Evolutionary conservation across 2,113 vertebrate genomes (phyloP), one percentile per base, ranked within the genome.

Genomic region (Ia io): DNA sequence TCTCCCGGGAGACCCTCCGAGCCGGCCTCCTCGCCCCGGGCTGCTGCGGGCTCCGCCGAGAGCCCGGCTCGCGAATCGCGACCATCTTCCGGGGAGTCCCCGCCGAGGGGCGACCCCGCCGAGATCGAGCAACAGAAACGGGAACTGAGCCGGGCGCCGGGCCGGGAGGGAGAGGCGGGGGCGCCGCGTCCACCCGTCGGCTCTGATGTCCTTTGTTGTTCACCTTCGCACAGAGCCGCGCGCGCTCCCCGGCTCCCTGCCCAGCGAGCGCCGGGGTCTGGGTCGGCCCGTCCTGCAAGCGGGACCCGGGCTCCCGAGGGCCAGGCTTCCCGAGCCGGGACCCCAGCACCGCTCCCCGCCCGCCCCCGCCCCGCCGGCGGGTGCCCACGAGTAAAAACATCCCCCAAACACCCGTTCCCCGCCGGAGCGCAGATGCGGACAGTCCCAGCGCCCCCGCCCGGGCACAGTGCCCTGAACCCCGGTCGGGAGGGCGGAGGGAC

Each of bases 141-240:
- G 90, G 93, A 93, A 92, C 88, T 95, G 95, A 32, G 65, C 94
- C 82, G 89, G 40, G 86, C 85, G 86, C 83, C 89, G 92, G 95
- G 70, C 84, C n/a, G n/a, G 96, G 92, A 95, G 90, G 85, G 80
- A 91, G 88, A 80, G 95, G 88, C 82, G 80, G 88, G 84, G 92
- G 96, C 93, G 96, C 94, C 92, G 3, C 79, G 86, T 96, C 83
- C 96, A 97, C 97, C 96, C 77, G 96, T 97, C 97, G 97, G 96
- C 96, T 97, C 95, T 98, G 97, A 97, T 96, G 84, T 97, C 97
- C 98, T 98, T 98, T 98, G 98, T 98, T 98, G 97, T 98, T 97
- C 97, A 97, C 97, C 97, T 98, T 97, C 97, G 76, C 95, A 92
- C 92, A 49, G 40, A 91, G 78, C 73, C 79, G 77, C 73, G 56